Evolutionary conservation across 2,888 invertebrate genomes (phyloP).

Genomic region (Hydroisotoma schaefferi): DNA sequence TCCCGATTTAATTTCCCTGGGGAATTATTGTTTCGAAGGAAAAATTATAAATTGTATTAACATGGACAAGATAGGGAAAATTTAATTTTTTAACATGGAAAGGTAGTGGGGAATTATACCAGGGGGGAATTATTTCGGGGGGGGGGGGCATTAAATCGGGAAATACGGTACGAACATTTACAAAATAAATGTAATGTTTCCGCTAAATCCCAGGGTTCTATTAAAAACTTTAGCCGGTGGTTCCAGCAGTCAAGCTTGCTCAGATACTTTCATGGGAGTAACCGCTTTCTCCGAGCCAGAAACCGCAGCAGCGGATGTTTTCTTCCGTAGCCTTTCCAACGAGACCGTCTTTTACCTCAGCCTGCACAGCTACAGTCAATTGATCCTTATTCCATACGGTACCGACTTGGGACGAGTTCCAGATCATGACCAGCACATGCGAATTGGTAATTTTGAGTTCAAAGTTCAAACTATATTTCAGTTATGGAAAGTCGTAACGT

Average conservation of each 20-base stretch:
- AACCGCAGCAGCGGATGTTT: slow-evolving; percentile 48
- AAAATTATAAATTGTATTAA: too few species aligned
- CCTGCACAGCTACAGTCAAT: slow-evolving; percentile 34
- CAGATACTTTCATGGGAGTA: slow-evolving; percentile 31
- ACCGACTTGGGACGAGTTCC: slow-evolving; percentile 21
- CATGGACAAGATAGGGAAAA: too few species aligned
- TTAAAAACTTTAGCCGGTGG: slow-evolving; percentile 49
- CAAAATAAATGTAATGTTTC: background rate
- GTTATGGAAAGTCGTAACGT: too few species aligned
- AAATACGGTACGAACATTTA: background rate
- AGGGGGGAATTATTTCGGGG: too few species aligned
- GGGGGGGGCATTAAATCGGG: too few species aligned
- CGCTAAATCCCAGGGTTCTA: background rate
- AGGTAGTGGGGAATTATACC: too few species aligned
- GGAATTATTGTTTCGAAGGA: too few species aligned
- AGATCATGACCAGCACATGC: slow-evolving; percentile 27
- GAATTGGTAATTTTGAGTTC: background rate
- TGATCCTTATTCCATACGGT: slow-evolving; percentile 29
- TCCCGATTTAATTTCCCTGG: too few species aligned
- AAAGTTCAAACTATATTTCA: too few species aligned
- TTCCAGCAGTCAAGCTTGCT: slow-evolving; percentile 37
- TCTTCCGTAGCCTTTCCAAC: slow-evolving; percentile 40
- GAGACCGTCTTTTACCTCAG: slow-evolving; percentile 25
- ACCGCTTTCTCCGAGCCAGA: slow-evolving; percentile 41
- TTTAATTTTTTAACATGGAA: too few species aligned